Evolutionary conservation across 1,140 invertebrate genomes (phyloP).

Genomic region (Pogonomyrmex californicus): DNA sequence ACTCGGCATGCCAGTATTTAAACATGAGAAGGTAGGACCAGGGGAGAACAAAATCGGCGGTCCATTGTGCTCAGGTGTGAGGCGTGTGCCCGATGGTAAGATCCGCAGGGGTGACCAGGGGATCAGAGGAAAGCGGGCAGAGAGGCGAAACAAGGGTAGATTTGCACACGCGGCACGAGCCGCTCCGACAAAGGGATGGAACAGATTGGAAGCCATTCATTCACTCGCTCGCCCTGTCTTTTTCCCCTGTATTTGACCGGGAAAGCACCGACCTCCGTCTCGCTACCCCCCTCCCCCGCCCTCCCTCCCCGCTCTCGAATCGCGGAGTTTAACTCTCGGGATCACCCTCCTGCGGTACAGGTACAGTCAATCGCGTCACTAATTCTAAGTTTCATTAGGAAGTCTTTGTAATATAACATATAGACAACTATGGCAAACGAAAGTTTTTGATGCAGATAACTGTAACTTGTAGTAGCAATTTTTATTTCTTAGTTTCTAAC

Average conservation of each 20-base stretch:
- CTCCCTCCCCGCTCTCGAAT: conserved; percentile 43
- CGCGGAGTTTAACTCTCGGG: conserved; percentile 59
- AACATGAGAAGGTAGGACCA: conserved; percentile 20
- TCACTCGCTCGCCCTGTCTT: conserved; percentile 70
- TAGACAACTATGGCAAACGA: neutral
- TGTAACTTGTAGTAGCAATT: neutral
- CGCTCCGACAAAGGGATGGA: conserved; percentile 82
- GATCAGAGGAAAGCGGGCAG: neutral
- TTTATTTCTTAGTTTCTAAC: neutral
- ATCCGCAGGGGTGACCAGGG: conserved; percentile 34
- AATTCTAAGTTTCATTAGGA: conserved; percentile 61
- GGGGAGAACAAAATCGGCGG: conserved; percentile 49
- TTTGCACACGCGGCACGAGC: conserved; percentile 87
- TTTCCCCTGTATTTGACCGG: conserved; percentile 79
- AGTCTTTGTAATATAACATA: conserved; percentile 48
- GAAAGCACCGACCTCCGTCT: conserved; percentile 71
- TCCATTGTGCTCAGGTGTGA: conserved; percentile 74
- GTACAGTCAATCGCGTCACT: conserved; percentile 63
- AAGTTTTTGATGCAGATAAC: neutral
- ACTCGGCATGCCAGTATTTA: conserved; percentile 48
- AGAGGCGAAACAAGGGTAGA: conserved; percentile 68
- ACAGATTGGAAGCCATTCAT: conserved; percentile 78
- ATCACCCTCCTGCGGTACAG: conserved; percentile 59
- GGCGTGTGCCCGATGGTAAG: conserved; percentile 56
- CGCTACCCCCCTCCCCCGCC: conserved; percentile 47